phyloP scores from a whole-genome alignment of 1,140 invertebrate species.

The Rhysida immarginata region DNA sequence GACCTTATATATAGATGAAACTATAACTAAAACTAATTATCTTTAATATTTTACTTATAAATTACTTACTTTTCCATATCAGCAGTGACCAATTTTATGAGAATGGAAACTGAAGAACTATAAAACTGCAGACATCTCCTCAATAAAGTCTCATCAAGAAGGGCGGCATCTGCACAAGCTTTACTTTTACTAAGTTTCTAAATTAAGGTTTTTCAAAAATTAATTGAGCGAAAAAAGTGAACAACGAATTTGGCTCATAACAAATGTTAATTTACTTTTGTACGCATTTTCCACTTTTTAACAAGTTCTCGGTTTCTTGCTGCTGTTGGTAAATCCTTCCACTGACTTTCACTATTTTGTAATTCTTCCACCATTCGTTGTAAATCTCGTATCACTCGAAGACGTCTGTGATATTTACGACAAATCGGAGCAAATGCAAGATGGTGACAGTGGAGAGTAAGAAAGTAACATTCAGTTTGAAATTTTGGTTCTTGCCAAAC shows the following conservation, averaged over 20 bases:
- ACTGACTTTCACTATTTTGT: constrained; percentile 58
- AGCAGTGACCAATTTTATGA: constrained; percentile 13
- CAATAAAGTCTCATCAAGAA: constrained; percentile 66
- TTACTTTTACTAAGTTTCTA: constrained; percentile 44
- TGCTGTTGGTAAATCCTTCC: constrained; percentile 58
- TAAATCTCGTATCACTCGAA: constrained; percentile 69
- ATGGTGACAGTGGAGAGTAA: constrained; percentile 86
- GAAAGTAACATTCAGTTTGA: constrained; percentile 90
- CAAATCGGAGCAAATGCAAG: constrained; percentile 72
- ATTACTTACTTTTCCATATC: not conserved
- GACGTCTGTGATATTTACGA: constrained; percentile 67
- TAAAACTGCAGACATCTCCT: constrained; percentile 70
- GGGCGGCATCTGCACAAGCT: constrained; percentile 69
- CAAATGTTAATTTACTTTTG: constrained; percentile 30
- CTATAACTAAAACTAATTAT: no score
- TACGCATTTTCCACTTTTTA: constrained; percentile 69
- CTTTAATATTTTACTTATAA: not conserved
- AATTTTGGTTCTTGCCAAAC: constrained; percentile 69
- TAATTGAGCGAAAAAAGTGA: not conserved
- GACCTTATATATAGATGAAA: no score
- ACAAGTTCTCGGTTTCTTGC: constrained; percentile 65
- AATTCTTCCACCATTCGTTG: constrained; percentile 81
- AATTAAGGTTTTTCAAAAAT: constrained; percentile 14
- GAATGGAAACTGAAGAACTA: constrained; percentile 56
- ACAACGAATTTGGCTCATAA: not conserved